A percentile compares a stretch with the other conserved stretches of the same genome.
phyloP scores from a whole-genome alignment of 2,113 vertebrate genomes.

The Scartelaos histophorus region DNA sequence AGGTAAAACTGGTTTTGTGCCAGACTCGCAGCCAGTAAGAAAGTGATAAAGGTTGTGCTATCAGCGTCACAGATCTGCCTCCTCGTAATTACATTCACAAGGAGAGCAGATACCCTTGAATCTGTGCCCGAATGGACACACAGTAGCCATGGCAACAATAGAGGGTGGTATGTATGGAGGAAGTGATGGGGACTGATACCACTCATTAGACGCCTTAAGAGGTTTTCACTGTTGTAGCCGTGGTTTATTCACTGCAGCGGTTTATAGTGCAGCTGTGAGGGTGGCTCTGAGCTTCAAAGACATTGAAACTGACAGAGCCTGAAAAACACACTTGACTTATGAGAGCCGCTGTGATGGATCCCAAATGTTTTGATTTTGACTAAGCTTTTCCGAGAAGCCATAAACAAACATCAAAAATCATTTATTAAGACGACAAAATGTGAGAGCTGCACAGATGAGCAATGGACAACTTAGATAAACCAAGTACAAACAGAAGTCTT shows the following conservation, averaged over 20 bases:
- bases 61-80: slow-evolving; percentile 60
- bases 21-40: slow-evolving; percentile 32
- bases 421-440: background rate
- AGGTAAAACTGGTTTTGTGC: slow-evolving; percentile 35
- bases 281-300: slow-evolving; percentile 17
- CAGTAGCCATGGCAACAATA: slow-evolving; percentile 72
- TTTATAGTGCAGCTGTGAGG: slow-evolving; percentile 3
- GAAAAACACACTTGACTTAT: slow-evolving; percentile 12
- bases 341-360: slow-evolving; percentile 14
- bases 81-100: slow-evolving; percentile 71
- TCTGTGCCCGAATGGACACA: slow-evolving; percentile 55
- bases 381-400: slow-evolving; percentile 10
- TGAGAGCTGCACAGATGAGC: slow-evolving; percentile 12
- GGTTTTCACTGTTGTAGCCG: slow-evolving; percentile 31
- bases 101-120: slow-evolving; percentile 69
- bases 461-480: slow-evolving; percentile 6
- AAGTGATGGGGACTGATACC: slow-evolving; percentile 56
- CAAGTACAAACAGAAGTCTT: slow-evolving; percentile 8
- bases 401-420: background rate
- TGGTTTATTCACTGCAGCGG: slow-evolving; percentile 9
- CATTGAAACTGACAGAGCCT: background rate
- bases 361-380: slow-evolving; percentile 7
- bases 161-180: slow-evolving; percentile 51
- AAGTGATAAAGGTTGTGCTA: slow-evolving; percentile 43
- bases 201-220: slow-evolving; percentile 56